phyloP scores from a whole-genome alignment of 2,888 invertebrate species.

The Orthonychiurus folsomi region DNA sequence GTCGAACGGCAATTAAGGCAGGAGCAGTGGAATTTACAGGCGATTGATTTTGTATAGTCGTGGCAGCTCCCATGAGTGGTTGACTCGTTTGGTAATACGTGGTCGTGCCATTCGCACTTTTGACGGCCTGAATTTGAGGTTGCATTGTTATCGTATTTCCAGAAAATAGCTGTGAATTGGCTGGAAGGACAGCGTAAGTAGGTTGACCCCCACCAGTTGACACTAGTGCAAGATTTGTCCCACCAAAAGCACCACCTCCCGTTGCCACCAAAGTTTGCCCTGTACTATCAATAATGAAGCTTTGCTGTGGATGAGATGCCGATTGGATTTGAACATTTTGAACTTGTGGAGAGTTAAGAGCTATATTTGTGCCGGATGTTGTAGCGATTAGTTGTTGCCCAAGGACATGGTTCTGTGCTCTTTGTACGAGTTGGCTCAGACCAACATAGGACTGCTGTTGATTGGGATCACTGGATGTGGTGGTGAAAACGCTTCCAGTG shows the following conservation, averaged over 20 bases:
- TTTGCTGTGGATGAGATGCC: constrained; percentile 24
- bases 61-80: constrained; percentile 31
- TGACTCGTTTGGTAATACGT: constrained; percentile 34
- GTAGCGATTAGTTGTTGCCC: constrained; percentile 22
- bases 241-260: constrained; percentile 23
- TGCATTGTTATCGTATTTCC: constrained; percentile 34
- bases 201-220: constrained; percentile 35
- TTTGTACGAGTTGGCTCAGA: constrained; percentile 19
- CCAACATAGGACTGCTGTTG: constrained; percentile 15
- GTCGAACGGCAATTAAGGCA: constrained; percentile 19
- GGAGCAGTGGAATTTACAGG: constrained; percentile 26
- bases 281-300: constrained; percentile 34
- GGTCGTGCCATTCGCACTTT: constrained; percentile 30
- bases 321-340: constrained; percentile 31
- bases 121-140: constrained; percentile 36
- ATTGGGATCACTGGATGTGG: neutral
- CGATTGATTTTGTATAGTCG: constrained; percentile 19
- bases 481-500: neutral
- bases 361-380: constrained; percentile 12
- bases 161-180: constrained; percentile 31
- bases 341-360: constrained; percentile 12
- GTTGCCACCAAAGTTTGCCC: constrained; percentile 28
- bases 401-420: constrained; percentile 18
- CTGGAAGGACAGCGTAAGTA: constrained; percentile 34
- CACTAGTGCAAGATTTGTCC: constrained; percentile 33